phyloP scores from a whole-genome alignment of 2,888 invertebrate species.

The Colletes collaris region DNA sequence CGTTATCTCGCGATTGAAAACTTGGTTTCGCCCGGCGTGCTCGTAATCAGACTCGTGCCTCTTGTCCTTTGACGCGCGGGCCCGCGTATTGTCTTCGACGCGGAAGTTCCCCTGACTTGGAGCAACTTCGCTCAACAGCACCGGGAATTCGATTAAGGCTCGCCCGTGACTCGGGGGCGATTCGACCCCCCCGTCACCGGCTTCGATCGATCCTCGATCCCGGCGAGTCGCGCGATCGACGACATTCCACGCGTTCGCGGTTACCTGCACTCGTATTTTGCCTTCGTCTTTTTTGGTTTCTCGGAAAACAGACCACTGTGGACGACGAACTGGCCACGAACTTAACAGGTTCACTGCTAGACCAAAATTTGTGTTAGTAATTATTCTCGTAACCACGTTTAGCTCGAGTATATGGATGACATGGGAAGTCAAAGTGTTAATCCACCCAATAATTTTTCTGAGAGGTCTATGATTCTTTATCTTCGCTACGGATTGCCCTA shows the following conservation, averaged over 20 bases:
- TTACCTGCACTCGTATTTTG: background rate
- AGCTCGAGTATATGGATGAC: too few species aligned
- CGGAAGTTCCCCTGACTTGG: conserved; percentile 44
- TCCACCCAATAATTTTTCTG: too few species aligned
- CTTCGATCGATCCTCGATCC: conserved; percentile 17
- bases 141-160: conserved; percentile 58
- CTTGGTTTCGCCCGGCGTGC: background rate
- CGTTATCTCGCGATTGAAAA: conserved; percentile 29
- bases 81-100: conserved; percentile 48
- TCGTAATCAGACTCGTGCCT: conserved; percentile 26
- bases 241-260: conserved; percentile 21
- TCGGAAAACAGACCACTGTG: background rate
- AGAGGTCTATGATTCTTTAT: too few species aligned
- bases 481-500: too few species aligned
- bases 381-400: too few species aligned
- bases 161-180: conserved; percentile 21
- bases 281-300: background rate
- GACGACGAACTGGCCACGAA: too few species aligned
- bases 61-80: conserved; percentile 37
- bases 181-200: background rate
- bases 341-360: too few species aligned
- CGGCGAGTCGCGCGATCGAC: background rate
- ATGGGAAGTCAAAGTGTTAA: too few species aligned
- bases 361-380: too few species aligned
- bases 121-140: conserved; percentile 31